Conservation (phyloP, 1,140 invertebrate genomes). For the Monomorium pharaonis region DNA sequence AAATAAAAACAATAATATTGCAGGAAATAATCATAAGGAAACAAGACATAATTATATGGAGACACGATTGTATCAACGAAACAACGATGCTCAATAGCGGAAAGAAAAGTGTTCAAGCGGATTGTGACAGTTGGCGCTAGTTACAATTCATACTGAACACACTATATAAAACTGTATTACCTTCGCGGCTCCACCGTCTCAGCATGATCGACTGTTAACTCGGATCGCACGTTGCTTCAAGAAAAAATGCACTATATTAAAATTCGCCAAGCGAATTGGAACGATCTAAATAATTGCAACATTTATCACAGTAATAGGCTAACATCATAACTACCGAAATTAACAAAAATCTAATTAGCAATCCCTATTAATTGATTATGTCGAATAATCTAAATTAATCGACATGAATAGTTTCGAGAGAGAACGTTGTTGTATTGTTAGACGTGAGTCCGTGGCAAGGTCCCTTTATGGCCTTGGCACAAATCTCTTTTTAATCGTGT, state of each 20-base stretch:
- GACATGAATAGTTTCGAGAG: constrained; percentile 19
- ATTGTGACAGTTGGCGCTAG: constrained; percentile 66
- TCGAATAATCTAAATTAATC: background rate
- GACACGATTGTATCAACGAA: background rate
- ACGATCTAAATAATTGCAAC: background rate
- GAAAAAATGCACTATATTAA: constrained; percentile 76
- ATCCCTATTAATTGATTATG: background rate
- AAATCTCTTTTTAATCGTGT: constrained; percentile 28
- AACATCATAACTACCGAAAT: background rate
- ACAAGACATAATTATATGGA: background rate
- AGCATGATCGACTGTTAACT: constrained; percentile 79
- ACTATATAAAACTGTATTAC: constrained; percentile 78
- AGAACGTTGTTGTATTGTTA: constrained; percentile 54
- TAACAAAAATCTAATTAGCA: background rate
- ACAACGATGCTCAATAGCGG: background rate
- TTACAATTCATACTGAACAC: constrained; percentile 54
- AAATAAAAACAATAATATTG: background rate
- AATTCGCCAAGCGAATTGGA: background rate
- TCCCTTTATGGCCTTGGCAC: constrained; percentile 54
- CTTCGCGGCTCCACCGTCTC: constrained; percentile 82
- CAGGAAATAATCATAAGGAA: background rate
- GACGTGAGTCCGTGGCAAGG: constrained; percentile 37
- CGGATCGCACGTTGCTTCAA: constrained; percentile 80
- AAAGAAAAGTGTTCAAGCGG: background rate
- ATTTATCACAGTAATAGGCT: too few relatives aligned